These are phyloP conservation scores for Anas georgica DNA, from an alignment of 2,797 vertebrate species.

Conservation along the genomic window DNA sequence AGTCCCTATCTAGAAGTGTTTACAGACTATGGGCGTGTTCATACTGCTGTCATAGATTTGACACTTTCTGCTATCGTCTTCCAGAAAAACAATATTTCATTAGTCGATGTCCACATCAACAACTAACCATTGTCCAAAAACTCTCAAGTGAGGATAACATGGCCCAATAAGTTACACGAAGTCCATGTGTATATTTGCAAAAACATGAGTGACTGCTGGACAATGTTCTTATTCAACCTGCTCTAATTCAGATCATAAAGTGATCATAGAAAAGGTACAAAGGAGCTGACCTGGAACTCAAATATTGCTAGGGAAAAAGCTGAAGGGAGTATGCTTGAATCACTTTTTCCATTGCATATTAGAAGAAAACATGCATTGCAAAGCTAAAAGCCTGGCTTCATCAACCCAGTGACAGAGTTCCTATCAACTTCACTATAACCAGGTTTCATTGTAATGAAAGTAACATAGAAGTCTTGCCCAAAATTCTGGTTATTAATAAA, in stretches of 20 bases:
- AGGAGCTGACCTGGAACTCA: neutral
- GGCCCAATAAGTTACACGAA: neutral
- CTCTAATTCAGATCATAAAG: neutral
- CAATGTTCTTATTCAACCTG: neutral
- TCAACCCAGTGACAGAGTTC: neutral
- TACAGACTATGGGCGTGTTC: neutral
- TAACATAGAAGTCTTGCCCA: neutral
- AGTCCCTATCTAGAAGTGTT: neutral
- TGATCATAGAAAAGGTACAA: neutral
- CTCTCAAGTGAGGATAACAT: neutral
- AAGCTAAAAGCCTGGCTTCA: neutral
- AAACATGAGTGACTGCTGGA: neutral
- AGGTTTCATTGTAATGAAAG: neutral
- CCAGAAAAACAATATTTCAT: neutral
- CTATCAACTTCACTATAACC: neutral
- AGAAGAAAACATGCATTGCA: neutral
- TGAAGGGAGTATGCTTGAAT: neutral
- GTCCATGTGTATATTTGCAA: neutral
- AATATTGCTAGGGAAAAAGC: neutral
- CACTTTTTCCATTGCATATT: neutral
- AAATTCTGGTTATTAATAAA: neutral
- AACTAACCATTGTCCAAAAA: neutral
- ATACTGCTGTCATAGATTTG: neutral
- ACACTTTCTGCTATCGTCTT: neutral
- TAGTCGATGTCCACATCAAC: neutral